A percentile compares a stretch with the other conserved stretches of the same genome.
phyloP scores from a whole-genome alignment of 2,113 vertebrate species.

The Tympanuchus pallidicinctus region DNA sequence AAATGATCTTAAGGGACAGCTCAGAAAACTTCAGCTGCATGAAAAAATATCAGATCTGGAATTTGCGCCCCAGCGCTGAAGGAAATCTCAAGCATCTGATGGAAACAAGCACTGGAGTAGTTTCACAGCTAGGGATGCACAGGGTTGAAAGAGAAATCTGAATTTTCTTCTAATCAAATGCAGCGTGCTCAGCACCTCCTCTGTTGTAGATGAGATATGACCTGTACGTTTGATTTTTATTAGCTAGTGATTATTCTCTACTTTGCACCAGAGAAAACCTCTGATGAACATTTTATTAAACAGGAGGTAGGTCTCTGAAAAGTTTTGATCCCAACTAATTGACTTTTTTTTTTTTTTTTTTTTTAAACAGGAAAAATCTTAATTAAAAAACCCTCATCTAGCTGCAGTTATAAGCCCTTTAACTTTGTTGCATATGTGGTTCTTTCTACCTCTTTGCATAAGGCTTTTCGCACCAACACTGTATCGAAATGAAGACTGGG shows the following conservation, averaged over 20 bases:
- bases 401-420: background rate
- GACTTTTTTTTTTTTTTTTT: background rate
- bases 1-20: background rate
- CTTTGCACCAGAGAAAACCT: slow-evolving; percentile 40
- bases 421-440: background rate
- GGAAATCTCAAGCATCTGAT: background rate
- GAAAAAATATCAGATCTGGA: slow-evolving; percentile 3
- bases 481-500: background rate
- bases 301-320: slow-evolving; percentile 30
- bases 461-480: background rate
- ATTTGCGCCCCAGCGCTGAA: background rate
- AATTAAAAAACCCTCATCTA: slow-evolving; percentile 18
- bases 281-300: slow-evolving; percentile 55
- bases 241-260: slow-evolving; percentile 30
- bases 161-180: background rate
- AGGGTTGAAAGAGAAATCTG: background rate
- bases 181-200: background rate
- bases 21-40: background rate
- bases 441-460: background rate
- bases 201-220: background rate
- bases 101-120: background rate
- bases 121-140: background rate
- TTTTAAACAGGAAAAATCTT: slow-evolving; percentile 6
- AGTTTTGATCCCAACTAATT: slow-evolving; percentile 32
- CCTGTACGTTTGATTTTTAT: slow-evolving; percentile 7